Percentiles rank a stretch among this genome's conserved stretches.
phyloP scores from a whole-genome alignment of 2,888 invertebrate species.

The Melipona beecheii region DNA sequence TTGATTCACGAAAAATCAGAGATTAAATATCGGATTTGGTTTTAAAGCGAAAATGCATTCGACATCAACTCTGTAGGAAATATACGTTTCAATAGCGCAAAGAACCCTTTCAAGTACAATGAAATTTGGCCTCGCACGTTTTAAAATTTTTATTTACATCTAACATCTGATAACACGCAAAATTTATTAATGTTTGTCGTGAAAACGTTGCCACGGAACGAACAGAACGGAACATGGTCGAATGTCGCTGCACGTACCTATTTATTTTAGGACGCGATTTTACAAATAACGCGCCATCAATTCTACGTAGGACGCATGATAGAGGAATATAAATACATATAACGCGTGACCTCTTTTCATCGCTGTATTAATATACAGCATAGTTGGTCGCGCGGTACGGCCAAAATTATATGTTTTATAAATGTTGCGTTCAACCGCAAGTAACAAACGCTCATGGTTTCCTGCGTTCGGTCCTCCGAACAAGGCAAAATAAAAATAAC shows the following conservation, averaged over 20 bases:
- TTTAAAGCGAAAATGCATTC: not conserved
- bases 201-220: constrained; percentile 50
- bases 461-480: constrained; percentile 29
- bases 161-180: not conserved
- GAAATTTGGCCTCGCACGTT: too few species aligned
- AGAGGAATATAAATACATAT: constrained; percentile 30
- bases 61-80: not conserved
- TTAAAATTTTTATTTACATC: not conserved
- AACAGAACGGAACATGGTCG: constrained; percentile 69
- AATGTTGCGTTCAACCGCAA: constrained; percentile 66
- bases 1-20: not conserved
- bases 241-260: constrained; percentile 67
- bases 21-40: not conserved
- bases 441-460: constrained; percentile 61
- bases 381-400: constrained; percentile 30
- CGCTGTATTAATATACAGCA: constrained; percentile 60
- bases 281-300: constrained; percentile 73
- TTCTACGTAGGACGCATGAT: constrained; percentile 49
- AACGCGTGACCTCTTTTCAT: constrained; percentile 43
- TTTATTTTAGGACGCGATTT: constrained; percentile 77
- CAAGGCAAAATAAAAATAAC: constrained; percentile 34
- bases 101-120: too few species aligned
- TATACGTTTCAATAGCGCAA: not conserved
- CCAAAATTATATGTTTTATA: constrained; percentile 64
- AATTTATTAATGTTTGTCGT: not conserved